Percentiles rank a stretch among this genome's conserved stretches.
Evolutionary conservation across 2,113 vertebrate genomes (phyloP).

Genomic region (Lycaon pictus): DNA sequence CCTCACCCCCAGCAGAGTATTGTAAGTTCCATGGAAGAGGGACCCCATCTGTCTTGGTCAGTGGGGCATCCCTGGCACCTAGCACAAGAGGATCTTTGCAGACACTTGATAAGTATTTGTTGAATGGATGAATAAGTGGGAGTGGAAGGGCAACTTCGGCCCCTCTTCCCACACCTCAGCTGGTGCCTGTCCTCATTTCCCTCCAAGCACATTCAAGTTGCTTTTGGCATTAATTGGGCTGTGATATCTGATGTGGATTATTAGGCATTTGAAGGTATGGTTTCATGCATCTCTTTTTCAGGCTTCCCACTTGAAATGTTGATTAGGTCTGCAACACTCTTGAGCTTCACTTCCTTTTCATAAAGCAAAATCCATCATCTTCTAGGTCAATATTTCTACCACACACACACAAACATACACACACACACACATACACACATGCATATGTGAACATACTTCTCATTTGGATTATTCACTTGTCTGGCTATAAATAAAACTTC

Average conservation of each 20-base stretch:
- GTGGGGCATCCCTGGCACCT: neutral
- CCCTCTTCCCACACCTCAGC: neutral
- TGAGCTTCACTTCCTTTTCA: neutral
- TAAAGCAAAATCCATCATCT: neutral
- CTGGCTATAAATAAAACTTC: neutral
- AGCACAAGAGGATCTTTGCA: neutral
- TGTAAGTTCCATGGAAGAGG: neutral
- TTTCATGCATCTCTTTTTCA: neutral
- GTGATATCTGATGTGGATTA: neutral
- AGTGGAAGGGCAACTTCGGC: neutral
- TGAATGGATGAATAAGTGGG: neutral
- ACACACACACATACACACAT: neutral
- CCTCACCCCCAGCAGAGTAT: neutral
- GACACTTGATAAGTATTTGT: neutral
- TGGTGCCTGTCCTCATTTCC: neutral
- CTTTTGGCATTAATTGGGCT: neutral
- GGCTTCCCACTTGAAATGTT: neutral
- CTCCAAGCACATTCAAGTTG: neutral
- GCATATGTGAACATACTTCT: neutral
- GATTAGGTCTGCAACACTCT: neutral
- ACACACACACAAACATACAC: neutral
- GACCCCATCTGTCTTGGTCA: neutral
- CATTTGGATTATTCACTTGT: neutral
- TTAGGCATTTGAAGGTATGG: neutral
- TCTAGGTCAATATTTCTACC: neutral